Conservation (phyloP, 2,113 vertebrate species). For the Taxidea taxus region DNA sequence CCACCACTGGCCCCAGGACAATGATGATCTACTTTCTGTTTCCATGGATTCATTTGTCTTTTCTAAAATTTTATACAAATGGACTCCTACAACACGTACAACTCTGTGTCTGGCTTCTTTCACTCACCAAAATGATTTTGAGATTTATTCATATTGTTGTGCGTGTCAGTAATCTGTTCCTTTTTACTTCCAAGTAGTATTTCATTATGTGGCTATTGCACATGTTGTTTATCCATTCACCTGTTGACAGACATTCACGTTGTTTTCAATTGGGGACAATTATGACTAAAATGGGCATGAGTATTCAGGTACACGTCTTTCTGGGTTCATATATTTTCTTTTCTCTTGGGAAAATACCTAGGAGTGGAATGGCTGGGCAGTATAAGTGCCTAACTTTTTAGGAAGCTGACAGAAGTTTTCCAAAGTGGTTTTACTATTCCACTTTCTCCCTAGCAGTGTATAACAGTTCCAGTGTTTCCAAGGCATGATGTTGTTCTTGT, state of each 20-base stretch:
- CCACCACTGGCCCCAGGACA: background rate
- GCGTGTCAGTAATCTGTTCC: background rate
- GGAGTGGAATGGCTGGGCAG: background rate
- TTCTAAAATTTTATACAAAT: background rate
- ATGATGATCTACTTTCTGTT: background rate
- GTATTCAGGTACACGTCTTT: background rate
- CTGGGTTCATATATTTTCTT: background rate
- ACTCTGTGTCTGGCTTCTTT: background rate
- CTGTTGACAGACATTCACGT: background rate
- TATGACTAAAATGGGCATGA: background rate
- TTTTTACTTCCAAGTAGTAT: background rate
- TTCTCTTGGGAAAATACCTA: background rate
- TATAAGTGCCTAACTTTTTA: background rate
- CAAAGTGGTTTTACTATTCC: background rate
- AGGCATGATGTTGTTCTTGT: background rate
- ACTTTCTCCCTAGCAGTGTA: background rate
- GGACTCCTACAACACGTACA: background rate
- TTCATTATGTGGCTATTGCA: background rate
- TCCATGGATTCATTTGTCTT: background rate
- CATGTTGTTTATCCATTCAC: background rate
- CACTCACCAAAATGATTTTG: background rate
- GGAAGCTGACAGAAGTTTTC: background rate
- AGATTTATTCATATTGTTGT: background rate
- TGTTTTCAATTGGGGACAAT: background rate
- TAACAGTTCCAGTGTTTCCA: background rate